Percentiles rank a stretch among this genome's conserved stretches.
Conservation (phyloP, 1,140 invertebrate species). For the Aplysia californica region DNA sequence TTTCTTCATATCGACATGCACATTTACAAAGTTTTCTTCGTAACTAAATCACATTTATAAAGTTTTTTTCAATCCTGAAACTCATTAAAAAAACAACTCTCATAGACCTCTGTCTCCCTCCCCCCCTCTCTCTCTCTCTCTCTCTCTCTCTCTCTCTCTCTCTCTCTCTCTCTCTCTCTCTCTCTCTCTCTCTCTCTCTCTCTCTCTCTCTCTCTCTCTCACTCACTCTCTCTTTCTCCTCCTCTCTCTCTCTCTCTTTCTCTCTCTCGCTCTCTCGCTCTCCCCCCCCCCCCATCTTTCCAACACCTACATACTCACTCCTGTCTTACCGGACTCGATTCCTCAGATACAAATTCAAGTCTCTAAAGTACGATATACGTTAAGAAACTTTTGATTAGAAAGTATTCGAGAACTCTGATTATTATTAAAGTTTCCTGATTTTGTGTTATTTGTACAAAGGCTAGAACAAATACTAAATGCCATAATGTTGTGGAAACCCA, state of each 20-base stretch:
- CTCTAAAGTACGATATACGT: not conserved
- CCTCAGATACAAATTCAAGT: not conserved
- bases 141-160: constrained; percentile 32
- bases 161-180: constrained; percentile 11
- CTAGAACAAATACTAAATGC: no score
- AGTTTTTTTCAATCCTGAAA: no score
- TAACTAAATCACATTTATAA: no score
- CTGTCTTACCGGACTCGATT: not conserved
- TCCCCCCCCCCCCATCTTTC: not conserved
- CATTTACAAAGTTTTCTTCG: no score
- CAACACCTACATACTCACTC: not conserved
- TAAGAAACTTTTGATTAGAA: not conserved
- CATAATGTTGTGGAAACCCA: not conserved
- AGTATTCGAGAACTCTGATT: not conserved
- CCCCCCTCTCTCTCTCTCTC: constrained; percentile 7
- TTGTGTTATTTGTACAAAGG: no score
- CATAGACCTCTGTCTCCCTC: not conserved
- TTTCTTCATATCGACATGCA: no score
- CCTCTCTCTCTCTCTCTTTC: constrained; percentile 24
- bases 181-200: not conserved
- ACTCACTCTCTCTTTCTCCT: constrained; percentile 8
- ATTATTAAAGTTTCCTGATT: not conserved
- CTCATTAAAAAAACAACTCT: no score
- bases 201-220: not conserved
- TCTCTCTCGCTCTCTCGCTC: no score